Base-by-base conservation (phyloP, 2,888 invertebrate genomes). In the Blomia tropicalis region DNA sequence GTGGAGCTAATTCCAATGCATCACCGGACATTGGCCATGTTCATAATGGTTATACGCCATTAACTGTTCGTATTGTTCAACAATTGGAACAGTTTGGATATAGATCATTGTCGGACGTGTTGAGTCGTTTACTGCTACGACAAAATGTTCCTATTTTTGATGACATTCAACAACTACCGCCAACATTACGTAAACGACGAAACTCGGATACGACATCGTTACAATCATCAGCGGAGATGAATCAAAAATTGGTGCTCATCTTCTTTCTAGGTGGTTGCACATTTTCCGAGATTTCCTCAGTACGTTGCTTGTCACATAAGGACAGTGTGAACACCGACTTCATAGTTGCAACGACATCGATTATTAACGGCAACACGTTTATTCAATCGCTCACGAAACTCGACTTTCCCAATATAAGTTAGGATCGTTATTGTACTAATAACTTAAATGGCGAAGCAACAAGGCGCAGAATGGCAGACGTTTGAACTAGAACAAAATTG, bases 251-350 rank as follows among this genome's bases (percentile, higher is more conserved):
- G 2, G 83, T 92, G 7, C 77, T 96, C 1, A 89, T 98, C 0
- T 90, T 93, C 74, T 93, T 95, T 72, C 83, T 98, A 19, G 98
- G 98, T 3, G 98, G 98, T 0, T 89, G 93, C 72, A 98, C 96
- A 0, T 90, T 84, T 76, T 89, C 93, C 1, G 98, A 98, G 72
- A 77, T 82, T 47, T 77, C 81, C n/a, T 80, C 81, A 1, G 70
- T 81, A 11, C 70, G 81, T 44, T 81, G 79, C 67, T 73, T 80
- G 1, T 77, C 79, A 1, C 77, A 78, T 65, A 75, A 76, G 66
- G 79, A 79, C 69, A 79, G 79, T 77, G 77, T 83, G 4, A 84
- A 85, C 36, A 87, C 88, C 0, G 92, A 93, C 72, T 90, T 88
- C 73, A 80, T 90, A 7, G 81, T 91, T 67, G 84, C 86, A 53